These are phyloP conservation scores for Eupithecia centaureata DNA, from an alignment of 2,888 invertebrate genomes.

Conservation along the genomic window DNA sequence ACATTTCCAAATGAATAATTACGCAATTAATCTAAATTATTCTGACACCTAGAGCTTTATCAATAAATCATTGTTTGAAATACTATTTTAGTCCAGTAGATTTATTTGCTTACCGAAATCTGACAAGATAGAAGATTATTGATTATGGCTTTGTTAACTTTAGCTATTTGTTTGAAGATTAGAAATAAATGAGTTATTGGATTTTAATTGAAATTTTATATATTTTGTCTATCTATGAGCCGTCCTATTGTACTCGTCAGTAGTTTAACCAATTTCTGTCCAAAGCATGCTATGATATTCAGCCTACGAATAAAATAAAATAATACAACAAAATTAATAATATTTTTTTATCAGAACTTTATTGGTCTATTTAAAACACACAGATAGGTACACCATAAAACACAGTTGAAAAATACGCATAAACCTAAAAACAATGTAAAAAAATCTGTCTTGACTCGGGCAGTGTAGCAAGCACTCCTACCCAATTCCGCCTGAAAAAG, in stretches of 20 bases:
- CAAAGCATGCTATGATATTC: no score
- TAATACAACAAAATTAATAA: no score
- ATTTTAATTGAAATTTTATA: background rate
- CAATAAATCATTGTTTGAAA: slow-evolving; percentile 9
- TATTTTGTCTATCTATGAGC: background rate
- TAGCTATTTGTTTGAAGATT: slow-evolving; percentile 30
- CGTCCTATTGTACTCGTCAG: no score
- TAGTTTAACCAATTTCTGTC: no score
- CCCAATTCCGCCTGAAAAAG: no score
- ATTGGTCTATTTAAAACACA: no score
- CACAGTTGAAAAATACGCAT: no score
- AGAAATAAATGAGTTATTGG: background rate
- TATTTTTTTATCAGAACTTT: no score
- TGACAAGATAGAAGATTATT: slow-evolving; percentile 47
- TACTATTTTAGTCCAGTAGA: slow-evolving; percentile 14
- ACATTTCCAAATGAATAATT: slow-evolving; percentile 4
- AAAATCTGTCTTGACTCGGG: no score
- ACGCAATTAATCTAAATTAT: slow-evolving; percentile 27
- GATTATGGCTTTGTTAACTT: slow-evolving; percentile 40
- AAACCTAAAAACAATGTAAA: no score
- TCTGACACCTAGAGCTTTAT: slow-evolving; percentile 22
- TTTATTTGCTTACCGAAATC: slow-evolving; percentile 32
- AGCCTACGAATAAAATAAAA: background rate
- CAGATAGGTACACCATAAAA: no score
- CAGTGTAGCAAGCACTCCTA: no score